Evolutionary conservation across 2,888 invertebrate species (phyloP), one percentile per base, ranked within the genome.

Genomic region (Anoncus sp.): DNA sequence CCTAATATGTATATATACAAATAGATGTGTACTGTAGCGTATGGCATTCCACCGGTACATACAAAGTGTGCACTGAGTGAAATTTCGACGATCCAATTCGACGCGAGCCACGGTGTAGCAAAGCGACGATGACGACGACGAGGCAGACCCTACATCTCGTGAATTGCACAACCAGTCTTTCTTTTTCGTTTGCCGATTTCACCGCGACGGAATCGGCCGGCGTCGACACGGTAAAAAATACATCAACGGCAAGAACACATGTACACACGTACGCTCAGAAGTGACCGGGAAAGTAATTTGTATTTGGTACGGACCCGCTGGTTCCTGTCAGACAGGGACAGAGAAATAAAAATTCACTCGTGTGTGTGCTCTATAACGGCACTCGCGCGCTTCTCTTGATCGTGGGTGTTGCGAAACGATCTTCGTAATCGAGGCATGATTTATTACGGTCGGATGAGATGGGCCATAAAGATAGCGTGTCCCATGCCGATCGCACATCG

Each of bases 371-470:
- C 20, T 22, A 5, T 12, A 45, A 45, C 59, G 53, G 67, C 45
- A 60, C 43, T 38, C 55, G 49, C 40, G 51, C 43, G 22, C 57
- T 65, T 51, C 62, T 53, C 51, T 65, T 57, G 77, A 79, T 75
- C 75, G 85, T 85, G 85, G 84, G 84, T 82, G 84, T 86, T 86
- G 82, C 83, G 79, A 85, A 83, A 85, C 84, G 83, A 85, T 86
- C 82, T 82, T 83, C 84, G 85, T 85, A 85, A 86, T 86, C 85
- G 85, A 82, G 80, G 80, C 63, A 74, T 83, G 84, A 86, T 85
- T 85, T 85, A 85, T 83, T 82, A 82, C 80, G 81, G 80, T 80
- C 81, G 77, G 38, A 78, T 78, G 81, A 85, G 85, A 86, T 83
- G 74, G 81, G 75, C 82, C 75, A 75, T 81, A 79, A 82, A 82